A percentile compares a stretch with the other conserved stretches of the same genome.
Evolutionary conservation across 2,888 invertebrate species (phyloP).

Genomic region (Troides aeacus): DNA sequence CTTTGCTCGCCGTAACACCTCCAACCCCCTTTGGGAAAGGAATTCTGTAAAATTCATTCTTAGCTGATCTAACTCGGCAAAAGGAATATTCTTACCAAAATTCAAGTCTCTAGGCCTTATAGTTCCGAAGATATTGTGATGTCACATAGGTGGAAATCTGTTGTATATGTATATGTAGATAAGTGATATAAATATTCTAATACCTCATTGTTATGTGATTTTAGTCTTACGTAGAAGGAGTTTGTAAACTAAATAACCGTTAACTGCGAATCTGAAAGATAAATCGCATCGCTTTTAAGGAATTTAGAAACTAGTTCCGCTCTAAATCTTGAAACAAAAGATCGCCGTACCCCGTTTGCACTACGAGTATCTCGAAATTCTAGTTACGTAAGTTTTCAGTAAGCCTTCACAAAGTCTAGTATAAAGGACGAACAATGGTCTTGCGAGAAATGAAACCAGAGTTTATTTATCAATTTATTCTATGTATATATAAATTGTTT

Average conservation of each 20-base stretch:
- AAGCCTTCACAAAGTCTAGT: constrained; percentile 6
- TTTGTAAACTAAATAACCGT: not conserved
- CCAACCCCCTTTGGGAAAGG: too few species aligned
- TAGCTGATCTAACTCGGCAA: too few species aligned
- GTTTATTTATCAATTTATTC: not conserved
- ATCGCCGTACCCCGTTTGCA: not conserved
- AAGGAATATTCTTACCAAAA: too few species aligned
- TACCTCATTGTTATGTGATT: too few species aligned
- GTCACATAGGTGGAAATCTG: too few species aligned
- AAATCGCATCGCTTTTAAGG: constrained; percentile 14
- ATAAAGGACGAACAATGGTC: constrained; percentile 1
- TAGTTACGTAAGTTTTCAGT: constrained; percentile 17
- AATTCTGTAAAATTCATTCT: too few species aligned
- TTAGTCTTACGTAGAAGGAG: not conserved
- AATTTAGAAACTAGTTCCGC: constrained; percentile 18
- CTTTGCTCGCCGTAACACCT: too few species aligned
- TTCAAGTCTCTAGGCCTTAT: too few species aligned
- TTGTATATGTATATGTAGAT: too few species aligned
- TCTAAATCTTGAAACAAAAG: constrained; percentile 20
- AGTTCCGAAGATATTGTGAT: too few species aligned
- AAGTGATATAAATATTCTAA: too few species aligned
- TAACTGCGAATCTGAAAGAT: constrained; percentile 7
- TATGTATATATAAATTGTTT: too few species aligned
- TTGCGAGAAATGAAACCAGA: not conserved
- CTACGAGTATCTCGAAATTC: constrained; percentile 13